A percentile compares a stretch with the other conserved stretches of the same genome.
Evolutionary conservation across 2,797 vertebrate species (phyloP).

Genomic region (Tenualosa thibaudeaui): DNA sequence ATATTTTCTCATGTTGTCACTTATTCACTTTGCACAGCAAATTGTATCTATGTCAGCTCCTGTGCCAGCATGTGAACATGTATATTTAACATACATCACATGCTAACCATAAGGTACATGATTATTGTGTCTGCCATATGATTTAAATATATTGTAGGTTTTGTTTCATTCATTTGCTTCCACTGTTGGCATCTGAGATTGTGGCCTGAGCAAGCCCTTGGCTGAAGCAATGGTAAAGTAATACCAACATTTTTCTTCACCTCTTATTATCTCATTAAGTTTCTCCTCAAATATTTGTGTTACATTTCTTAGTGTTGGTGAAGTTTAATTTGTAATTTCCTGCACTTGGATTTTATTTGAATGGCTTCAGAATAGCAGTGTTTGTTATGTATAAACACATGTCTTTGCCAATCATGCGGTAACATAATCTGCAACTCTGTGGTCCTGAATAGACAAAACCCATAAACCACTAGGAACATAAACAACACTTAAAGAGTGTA

Average conservation of each 20-base stretch:
- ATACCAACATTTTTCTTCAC: constrained; percentile 43
- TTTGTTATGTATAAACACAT: constrained; percentile 53
- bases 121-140: neutral
- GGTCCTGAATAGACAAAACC: constrained; percentile 41
- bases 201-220: neutral
- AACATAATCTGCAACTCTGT: constrained; percentile 32
- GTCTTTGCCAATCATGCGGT: constrained; percentile 47
- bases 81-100: neutral
- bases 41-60: constrained; percentile 18
- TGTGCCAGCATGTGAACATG: constrained; percentile 25
- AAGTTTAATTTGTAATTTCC: constrained; percentile 56
- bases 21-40: constrained; percentile 12
- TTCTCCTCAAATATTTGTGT: constrained; percentile 54
- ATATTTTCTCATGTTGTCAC: constrained; percentile 21
- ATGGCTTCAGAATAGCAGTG: constrained; percentile 37
- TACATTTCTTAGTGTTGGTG: constrained; percentile 36
- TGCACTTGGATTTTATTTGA: constrained; percentile 46
- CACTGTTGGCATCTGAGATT: neutral
- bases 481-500: constrained; percentile 41
- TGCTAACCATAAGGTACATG: constrained; percentile 3
- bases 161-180: neutral
- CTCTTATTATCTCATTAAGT: constrained; percentile 52
- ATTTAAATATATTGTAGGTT: constrained; percentile 5
- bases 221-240: neutral
- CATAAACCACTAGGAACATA: constrained; percentile 41